Conservation (phyloP, 1,140 invertebrate genomes). For the Tetragonula clypearis region DNA sequence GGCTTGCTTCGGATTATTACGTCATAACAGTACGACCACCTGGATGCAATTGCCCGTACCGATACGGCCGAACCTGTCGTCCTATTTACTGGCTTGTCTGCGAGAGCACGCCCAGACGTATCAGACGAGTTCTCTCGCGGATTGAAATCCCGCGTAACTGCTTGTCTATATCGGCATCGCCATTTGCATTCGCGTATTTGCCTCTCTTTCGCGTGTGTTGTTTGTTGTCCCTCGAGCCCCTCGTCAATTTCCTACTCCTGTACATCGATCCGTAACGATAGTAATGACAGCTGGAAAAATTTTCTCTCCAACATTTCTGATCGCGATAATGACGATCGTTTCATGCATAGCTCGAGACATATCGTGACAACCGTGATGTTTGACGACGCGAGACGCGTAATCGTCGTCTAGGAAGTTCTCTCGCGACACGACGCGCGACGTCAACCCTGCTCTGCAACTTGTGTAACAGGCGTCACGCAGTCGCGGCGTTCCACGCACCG, state of each 20-base stretch:
- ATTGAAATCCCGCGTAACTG: conserved; percentile 15
- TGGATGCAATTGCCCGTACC: conserved; percentile 70
- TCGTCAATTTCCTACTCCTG: no score
- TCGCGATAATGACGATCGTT: conserved; percentile 19
- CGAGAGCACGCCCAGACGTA: conserved; percentile 37
- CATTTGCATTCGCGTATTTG: background rate
- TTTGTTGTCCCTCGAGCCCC: background rate
- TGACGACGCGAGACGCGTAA: background rate
- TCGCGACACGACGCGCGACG: background rate
- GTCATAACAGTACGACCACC: conserved; percentile 73
- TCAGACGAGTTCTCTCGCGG: conserved; percentile 39
- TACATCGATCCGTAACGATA: no score
- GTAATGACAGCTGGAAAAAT: background rate
- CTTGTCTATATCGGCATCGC: background rate
- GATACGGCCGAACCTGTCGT: conserved; percentile 68
- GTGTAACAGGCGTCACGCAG: background rate
- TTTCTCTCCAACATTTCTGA: background rate
- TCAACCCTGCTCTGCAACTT: conserved; percentile 1
- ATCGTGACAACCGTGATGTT: conserved; percentile 10
- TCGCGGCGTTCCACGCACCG: background rate
- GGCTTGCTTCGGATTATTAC: conserved; percentile 73
- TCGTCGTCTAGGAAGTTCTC: conserved; percentile 18
- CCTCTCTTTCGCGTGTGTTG: background rate
- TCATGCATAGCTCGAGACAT: background rate
- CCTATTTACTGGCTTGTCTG: conserved; percentile 70